These are phyloP conservation scores for Spisula subtruncata DNA, from an alignment of 2,888 invertebrate genomes.

Conservation along the genomic window DNA sequence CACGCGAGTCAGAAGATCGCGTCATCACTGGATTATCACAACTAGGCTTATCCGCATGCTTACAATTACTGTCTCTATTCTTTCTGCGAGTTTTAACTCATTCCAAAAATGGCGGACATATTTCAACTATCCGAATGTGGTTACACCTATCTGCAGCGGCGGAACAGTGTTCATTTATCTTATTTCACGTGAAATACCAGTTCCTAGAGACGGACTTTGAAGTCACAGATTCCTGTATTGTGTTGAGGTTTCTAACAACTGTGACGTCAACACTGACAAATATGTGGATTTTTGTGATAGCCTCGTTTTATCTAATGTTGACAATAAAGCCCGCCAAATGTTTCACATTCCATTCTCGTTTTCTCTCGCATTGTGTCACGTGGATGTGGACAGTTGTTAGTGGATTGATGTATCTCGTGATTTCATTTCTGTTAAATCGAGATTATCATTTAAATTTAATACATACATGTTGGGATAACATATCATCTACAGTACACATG, in stretches of 20 bases:
- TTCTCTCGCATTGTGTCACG: constrained; percentile 63
- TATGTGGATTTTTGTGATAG: constrained; percentile 58
- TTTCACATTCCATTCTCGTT: constrained; percentile 54
- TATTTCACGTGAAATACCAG: constrained; percentile 58
- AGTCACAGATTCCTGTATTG: constrained; percentile 40
- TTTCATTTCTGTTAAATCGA: constrained; percentile 46
- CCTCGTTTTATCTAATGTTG: constrained; percentile 52
- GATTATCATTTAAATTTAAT: constrained; percentile 17
- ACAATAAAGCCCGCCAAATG: constrained; percentile 59
- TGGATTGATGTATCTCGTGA: constrained; percentile 51
- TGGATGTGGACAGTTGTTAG: constrained; percentile 57
- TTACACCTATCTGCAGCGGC: constrained; percentile 52
- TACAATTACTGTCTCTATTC: constrained; percentile 41
- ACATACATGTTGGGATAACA: constrained; percentile 51
- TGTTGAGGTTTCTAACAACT: constrained; percentile 49
- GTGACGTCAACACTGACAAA: constrained; percentile 50
- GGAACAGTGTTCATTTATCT: constrained; percentile 50
- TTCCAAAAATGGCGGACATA: constrained; percentile 45
- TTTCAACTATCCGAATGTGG: constrained; percentile 49
- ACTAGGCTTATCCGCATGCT: constrained; percentile 6
- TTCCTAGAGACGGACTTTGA: constrained; percentile 32
- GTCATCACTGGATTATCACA: constrained; percentile 23
- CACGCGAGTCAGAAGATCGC: background rate
- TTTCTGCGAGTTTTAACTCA: constrained; percentile 41
- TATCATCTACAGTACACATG: constrained; percentile 52